Evolutionary conservation across 1,140 invertebrate genomes (phyloP).

Genomic region (Apis dorsata): DNA sequence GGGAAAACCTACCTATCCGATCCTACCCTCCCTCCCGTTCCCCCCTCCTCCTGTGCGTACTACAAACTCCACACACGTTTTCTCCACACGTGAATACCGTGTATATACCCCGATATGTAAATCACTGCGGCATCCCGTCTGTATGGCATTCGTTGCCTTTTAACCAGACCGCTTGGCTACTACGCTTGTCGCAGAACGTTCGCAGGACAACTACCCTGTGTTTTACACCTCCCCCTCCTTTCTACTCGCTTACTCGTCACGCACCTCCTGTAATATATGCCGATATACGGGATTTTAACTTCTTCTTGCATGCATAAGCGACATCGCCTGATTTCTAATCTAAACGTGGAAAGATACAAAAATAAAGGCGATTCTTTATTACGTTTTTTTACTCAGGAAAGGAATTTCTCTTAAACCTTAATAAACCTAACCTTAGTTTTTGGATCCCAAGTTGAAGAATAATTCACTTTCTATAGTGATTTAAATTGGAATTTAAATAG

Average conservation of each 20-base stretch:
- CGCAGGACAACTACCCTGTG: slow-evolving; percentile 50
- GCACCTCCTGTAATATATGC: slow-evolving; percentile 47
- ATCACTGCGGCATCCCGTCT: slow-evolving; percentile 55
- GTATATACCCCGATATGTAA: slow-evolving; percentile 47
- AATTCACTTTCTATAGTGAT: no score
- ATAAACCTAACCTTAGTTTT: no score
- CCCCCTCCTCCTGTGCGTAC: slow-evolving; percentile 7
- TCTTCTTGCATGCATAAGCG: slow-evolving; percentile 25
- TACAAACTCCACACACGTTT: neutral
- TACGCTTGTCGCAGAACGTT: slow-evolving; percentile 44
- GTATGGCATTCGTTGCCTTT: slow-evolving; percentile 37
- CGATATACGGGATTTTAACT: slow-evolving; percentile 33
- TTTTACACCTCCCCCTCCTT: neutral
- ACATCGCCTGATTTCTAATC: neutral
- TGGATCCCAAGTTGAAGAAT: no score
- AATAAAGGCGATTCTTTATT: no score
- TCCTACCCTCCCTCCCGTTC: neutral
- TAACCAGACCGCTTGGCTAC: neutral
- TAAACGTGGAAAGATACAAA: neutral
- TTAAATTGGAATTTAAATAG: no score
- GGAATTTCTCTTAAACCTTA: no score
- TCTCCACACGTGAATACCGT: neutral
- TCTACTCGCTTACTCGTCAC: slow-evolving; percentile 38
- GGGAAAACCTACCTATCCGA: neutral
- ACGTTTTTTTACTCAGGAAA: no score